These are phyloP conservation scores for Liopterus haemorrhoidalis DNA, from an alignment of 2,888 invertebrate species.

Conservation along the genomic window DNA sequence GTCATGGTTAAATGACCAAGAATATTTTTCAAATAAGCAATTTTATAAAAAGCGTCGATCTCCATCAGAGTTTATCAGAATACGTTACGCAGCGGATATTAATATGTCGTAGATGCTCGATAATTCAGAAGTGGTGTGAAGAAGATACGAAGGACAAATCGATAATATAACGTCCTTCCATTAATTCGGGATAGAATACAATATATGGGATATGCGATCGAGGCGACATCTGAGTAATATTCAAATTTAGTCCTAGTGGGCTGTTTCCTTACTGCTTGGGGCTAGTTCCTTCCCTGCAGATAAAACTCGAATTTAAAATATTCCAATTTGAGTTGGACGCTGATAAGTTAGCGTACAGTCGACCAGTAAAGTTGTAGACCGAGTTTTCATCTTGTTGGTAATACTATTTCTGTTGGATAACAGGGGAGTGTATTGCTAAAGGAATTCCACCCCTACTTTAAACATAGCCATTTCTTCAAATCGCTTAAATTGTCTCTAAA, in stretches of 20 bases:
- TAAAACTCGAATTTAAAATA: constrained; percentile 43
- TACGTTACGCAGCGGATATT: no score
- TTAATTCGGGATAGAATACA: no score
- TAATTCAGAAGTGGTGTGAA: not conserved
- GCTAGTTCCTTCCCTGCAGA: constrained; percentile 27
- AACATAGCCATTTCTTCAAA: constrained; percentile 43
- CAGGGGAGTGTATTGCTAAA: constrained; percentile 35
- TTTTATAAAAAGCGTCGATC: no score
- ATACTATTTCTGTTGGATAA: constrained; percentile 30
- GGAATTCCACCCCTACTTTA: constrained; percentile 39
- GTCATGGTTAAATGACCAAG: no score
- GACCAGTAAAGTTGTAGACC: constrained; percentile 13
- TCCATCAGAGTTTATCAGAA: no score
- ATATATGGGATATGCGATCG: no score
- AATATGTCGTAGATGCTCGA: not conserved
- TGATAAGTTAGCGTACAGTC: constrained; percentile 39
- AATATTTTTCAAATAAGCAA: no score
- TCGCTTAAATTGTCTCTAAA: constrained; percentile 44
- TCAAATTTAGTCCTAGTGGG: constrained; percentile 10
- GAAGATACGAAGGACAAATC: not conserved
- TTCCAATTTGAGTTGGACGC: constrained; percentile 43
- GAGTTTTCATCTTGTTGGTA: not conserved
- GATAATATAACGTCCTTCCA: constrained; percentile 1
- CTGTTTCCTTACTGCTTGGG: constrained; percentile 33
- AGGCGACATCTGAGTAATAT: no score